These are phyloP conservation scores for Theocolax elegans DNA, from an alignment of 1,140 invertebrate genomes.

Conservation along the genomic window DNA sequence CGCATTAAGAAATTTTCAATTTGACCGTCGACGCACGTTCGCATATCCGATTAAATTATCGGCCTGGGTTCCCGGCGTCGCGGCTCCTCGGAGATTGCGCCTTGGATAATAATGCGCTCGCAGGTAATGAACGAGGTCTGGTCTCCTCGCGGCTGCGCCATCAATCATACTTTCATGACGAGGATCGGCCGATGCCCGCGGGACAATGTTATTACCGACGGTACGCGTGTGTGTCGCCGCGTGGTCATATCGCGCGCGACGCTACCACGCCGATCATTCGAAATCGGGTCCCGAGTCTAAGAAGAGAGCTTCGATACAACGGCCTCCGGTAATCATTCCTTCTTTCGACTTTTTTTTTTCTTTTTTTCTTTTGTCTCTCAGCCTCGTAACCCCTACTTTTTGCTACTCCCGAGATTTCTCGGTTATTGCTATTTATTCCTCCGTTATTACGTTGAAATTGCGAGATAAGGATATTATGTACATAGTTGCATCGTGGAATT, in stretches of 20 bases:
- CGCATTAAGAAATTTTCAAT: slow-evolving; percentile 29
- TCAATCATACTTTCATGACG: slow-evolving; percentile 69
- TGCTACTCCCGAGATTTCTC: no score
- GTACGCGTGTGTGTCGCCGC: slow-evolving; percentile 34
- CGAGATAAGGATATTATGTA: slow-evolving; percentile 19
- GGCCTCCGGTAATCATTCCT: slow-evolving; percentile 23
- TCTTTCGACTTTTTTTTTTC: background rate
- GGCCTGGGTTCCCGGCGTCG: background rate
- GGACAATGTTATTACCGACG: slow-evolving; percentile 60
- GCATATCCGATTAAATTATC: slow-evolving; percentile 34
- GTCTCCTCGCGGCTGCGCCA: slow-evolving; percentile 53
- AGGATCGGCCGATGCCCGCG: slow-evolving; percentile 60
- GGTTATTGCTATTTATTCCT: slow-evolving; percentile 28
- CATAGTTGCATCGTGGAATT: background rate
- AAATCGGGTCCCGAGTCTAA: background rate
- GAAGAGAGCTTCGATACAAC: background rate
- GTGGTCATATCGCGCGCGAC: background rate
- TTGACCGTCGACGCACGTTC: slow-evolving; percentile 1
- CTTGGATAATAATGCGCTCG: slow-evolving; percentile 29
- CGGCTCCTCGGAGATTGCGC: slow-evolving; percentile 11
- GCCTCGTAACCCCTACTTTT: slow-evolving; percentile 29
- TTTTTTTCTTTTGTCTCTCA: background rate
- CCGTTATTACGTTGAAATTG: slow-evolving; percentile 17
- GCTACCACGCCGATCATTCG: background rate
- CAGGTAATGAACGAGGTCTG: slow-evolving; percentile 56